Base-by-base conservation (phyloP, 2,888 invertebrate species). In the Electrophaes corylata region DNA sequence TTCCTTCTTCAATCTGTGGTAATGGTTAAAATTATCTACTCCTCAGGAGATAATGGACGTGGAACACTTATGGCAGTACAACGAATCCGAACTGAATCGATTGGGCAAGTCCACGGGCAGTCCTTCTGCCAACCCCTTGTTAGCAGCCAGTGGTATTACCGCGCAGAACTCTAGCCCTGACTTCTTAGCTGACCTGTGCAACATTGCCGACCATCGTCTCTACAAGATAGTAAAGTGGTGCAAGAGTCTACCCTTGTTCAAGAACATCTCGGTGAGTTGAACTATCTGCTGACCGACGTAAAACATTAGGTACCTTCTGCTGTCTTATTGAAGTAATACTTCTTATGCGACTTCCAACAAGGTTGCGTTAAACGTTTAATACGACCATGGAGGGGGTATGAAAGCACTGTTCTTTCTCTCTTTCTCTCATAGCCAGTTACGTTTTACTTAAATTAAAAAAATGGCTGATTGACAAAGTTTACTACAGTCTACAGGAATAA, bases 141-240 rank as follows among this genome's bases (percentile, higher is more conserved):
- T 92, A 2, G 88, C 90, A 0, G 92, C 91, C 5, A 90, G 88
- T 62, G 92, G 92, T 1, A 91, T 92, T 65, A 90, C 91, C 0
- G 90, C 92, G 3, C 90, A 93, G 66, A 94, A 95, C 83, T 94
- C 95, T 50, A 95, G 95, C 86, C 96, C 96, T 0, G 97, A 97
- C 89, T 95, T 96, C 83, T 93, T 98, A 50, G 96, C 97, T 1
- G 97, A 97, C 86, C 93, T 98, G 76, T 98, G 97, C 92, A 96
- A 97, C 81, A 98, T 98, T 61, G 98, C 98, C 43, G 99, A 99
- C 86, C 97, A 98, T 84, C 93, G 98, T 45, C 94, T 99, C 14
- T 99, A 98, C 84, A 98, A 98, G 92, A 98, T 99, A 71, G 99
- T 99, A 64, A 98, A 98, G 83, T 99, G 99, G 99, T 98, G 98